Conservation (phyloP, 1,140 invertebrate genomes). For the Solenopsis invicta region DNA sequence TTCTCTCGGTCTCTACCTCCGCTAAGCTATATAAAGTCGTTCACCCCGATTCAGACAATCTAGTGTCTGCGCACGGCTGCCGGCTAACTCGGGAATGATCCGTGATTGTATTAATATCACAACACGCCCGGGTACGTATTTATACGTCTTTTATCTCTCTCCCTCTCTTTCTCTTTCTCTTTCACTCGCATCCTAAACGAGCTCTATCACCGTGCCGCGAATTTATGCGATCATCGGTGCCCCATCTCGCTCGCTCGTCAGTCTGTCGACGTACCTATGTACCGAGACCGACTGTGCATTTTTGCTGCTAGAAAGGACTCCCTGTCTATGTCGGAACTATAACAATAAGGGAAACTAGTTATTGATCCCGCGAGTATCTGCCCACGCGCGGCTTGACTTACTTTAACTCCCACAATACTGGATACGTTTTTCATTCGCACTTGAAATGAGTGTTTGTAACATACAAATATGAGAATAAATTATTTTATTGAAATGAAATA, state of each 20-base stretch:
- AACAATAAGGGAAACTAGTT: conserved; percentile 33
- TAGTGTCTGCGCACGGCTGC: conserved; percentile 86
- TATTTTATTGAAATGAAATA: background rate
- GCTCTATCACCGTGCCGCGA: conserved; percentile 62
- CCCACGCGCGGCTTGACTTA: background rate
- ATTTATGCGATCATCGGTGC: conserved; percentile 82
- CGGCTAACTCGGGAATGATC: conserved; percentile 86
- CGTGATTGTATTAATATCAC: conserved; percentile 88
- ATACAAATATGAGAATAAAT: background rate
- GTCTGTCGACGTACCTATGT: conserved; percentile 1
- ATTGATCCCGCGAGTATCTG: background rate
- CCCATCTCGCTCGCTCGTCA: background rate
- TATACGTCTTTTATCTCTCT: conserved; percentile 79
- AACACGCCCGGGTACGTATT: conserved; percentile 84
- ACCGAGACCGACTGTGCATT: background rate
- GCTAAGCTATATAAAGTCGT: conserved; percentile 87
- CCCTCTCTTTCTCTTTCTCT: conserved; percentile 31
- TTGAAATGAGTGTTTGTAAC: background rate
- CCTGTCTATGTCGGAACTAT: background rate
- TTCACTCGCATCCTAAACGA: conserved; percentile 29
- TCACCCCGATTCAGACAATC: conserved; percentile 88
- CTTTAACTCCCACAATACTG: background rate
- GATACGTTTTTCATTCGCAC: background rate
- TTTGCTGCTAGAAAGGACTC: conserved; percentile 19
- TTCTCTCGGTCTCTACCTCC: conserved; percentile 74